These are phyloP conservation scores for Plectrocnemia conspersa DNA, from an alignment of 1,140 invertebrate genomes.

Conservation along the genomic window DNA sequence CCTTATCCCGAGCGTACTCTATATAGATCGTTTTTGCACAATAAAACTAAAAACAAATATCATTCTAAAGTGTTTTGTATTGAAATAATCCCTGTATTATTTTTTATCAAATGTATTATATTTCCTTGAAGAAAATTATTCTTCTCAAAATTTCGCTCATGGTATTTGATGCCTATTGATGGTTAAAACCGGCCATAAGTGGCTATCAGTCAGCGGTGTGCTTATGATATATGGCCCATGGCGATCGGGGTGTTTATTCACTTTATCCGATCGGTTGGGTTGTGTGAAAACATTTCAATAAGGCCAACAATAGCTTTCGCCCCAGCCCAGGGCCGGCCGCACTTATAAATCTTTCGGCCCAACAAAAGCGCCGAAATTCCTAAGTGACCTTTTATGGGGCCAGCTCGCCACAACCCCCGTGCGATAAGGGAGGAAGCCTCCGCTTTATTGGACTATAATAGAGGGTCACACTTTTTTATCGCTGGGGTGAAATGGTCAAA, in stretches of 20 bases:
- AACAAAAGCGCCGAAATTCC: slow-evolving; percentile 25
- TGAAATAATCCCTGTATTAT: no score
- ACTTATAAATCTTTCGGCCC: slow-evolving; percentile 27
- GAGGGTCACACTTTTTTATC: slow-evolving; percentile 28
- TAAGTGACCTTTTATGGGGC: slow-evolving; percentile 24
- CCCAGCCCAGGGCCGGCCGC: slow-evolving; percentile 12
- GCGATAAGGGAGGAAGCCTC: slow-evolving; percentile 22
- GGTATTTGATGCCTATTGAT: no score
- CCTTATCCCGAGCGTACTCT: no score
- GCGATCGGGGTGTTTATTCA: slow-evolving; percentile 12
- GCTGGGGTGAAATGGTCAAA: slow-evolving; percentile 17
- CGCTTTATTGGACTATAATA: slow-evolving; percentile 29
- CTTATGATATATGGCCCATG: slow-evolving; percentile 18
- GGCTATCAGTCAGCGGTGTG: slow-evolving; percentile 6
- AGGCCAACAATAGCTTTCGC: slow-evolving; percentile 4
- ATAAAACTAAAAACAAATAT: no score
- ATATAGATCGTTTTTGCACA: no score
- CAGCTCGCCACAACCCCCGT: not conserved
- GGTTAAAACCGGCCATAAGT: no score
- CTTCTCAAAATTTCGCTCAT: no score
- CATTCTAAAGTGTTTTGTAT: no score
- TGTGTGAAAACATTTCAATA: slow-evolving; percentile 20
- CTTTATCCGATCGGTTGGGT: slow-evolving; percentile 20
- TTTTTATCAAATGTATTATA: no score
- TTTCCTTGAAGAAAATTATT: no score